Evolutionary conservation across 2,797 vertebrate species (phyloP).

Genomic region (Threskiornis aethiopicus): DNA sequence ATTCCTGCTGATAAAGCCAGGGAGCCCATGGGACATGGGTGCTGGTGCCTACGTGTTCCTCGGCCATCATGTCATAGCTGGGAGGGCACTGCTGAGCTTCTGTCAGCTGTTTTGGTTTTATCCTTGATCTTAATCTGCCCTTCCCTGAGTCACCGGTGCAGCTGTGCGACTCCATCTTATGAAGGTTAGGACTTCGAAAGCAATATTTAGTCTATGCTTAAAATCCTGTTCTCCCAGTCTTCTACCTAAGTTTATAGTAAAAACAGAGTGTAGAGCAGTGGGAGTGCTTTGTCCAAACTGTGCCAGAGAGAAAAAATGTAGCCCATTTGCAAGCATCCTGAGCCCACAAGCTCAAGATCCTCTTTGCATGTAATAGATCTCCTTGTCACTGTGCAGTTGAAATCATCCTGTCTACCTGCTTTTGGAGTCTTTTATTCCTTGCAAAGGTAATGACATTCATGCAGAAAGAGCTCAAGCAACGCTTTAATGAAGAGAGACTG

Average conservation of each 20-base stretch:
- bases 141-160: neutral
- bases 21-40: accelerated
- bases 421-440: neutral
- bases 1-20: too few relatives aligned
- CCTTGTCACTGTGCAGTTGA: neutral
- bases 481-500: neutral
- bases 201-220: neutral
- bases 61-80: accelerated
- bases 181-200: neutral
- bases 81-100: neutral
- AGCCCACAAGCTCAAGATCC: neutral
- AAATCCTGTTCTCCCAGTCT: neutral
- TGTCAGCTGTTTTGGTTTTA: neutral
- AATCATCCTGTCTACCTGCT: neutral
- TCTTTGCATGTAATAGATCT: neutral
- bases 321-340: neutral
- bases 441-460: neutral
- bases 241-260: neutral
- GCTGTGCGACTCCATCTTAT: accelerated
- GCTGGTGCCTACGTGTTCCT: neutral
- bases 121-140: neutral
- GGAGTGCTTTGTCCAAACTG: neutral
- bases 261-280: neutral
- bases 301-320: neutral
- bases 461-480: neutral